phyloP scores from a whole-genome alignment of 2,113 vertebrate species.

The Xiphophorus couchianus region DNA sequence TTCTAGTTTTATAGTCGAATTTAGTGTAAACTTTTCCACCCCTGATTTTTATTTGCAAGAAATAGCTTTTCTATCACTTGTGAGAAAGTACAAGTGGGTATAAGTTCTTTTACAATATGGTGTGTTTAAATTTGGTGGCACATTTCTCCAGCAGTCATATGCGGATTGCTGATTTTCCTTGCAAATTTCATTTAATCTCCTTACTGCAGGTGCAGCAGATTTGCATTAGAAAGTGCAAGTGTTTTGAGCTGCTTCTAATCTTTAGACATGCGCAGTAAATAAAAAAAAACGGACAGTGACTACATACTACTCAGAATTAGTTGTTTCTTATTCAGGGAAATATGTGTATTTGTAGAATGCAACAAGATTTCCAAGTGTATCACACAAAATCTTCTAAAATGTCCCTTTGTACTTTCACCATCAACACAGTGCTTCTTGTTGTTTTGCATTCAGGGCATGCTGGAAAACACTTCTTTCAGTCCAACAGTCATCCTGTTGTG shows the following conservation, averaged over 20 bases:
- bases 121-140: too few relatives aligned
- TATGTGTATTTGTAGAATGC: too few relatives aligned
- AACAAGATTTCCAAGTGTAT: background rate
- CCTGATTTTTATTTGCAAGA: too few relatives aligned
- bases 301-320: background rate
- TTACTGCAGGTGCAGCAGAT: background rate
- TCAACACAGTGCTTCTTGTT: background rate
- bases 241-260: background rate
- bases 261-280: background rate
- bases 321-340: background rate
- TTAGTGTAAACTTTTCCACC: too few relatives aligned
- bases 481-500: background rate
- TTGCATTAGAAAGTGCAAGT: background rate
- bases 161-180: background rate
- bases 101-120: too few relatives aligned
- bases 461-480: background rate
- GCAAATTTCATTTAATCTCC: background rate
- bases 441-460: background rate
- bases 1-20: too few relatives aligned
- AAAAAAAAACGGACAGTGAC: background rate
- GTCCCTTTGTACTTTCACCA: background rate
- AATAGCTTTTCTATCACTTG: too few relatives aligned
- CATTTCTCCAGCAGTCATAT: too few relatives aligned
- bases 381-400: background rate
- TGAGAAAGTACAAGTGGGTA: too few relatives aligned